phyloP scores from a whole-genome alignment of 1,140 invertebrate genomes.

The Berghia stephanieae region DNA sequence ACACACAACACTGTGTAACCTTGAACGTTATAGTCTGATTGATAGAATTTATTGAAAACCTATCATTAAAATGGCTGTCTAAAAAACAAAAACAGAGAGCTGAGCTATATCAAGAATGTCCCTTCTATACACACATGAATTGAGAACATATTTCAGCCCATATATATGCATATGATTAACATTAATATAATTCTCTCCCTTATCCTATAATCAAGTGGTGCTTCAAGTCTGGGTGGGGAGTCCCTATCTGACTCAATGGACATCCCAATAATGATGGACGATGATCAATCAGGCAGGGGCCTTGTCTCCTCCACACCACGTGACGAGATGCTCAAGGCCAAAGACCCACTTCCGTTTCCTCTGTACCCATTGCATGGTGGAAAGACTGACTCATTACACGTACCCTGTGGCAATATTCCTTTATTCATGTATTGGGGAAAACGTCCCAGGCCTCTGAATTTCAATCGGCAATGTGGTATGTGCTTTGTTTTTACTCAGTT shows the following conservation, averaged over 20 bases:
- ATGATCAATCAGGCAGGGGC: no score
- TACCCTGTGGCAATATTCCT: conserved; percentile 54
- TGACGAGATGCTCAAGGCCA: conserved; percentile 45
- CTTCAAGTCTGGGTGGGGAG: conserved; percentile 31
- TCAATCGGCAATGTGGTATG: conserved; percentile 55
- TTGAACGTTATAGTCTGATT: no score
- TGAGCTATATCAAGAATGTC: no score
- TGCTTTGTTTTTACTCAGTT: neutral
- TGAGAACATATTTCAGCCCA: no score
- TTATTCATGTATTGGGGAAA: conserved; percentile 57
- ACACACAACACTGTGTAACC: no score
- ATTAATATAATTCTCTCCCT: neutral
- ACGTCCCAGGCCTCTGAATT: conserved; percentile 42
- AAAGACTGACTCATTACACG: conserved; percentile 43
- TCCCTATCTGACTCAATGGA: conserved; percentile 51
- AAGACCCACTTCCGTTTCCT: conserved; percentile 52
- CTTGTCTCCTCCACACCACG: conserved; percentile 23
- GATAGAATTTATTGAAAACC: no score
- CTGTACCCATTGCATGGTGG: conserved; percentile 54
- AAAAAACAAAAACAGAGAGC: no score
- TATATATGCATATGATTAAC: no score
- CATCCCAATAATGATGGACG: conserved; percentile 40
- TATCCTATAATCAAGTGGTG: neutral
- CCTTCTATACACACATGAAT: no score
- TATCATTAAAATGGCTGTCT: no score